Evolutionary conservation across 2,113 vertebrate species (phyloP).

Genomic region (Hiodon alosoides): DNA sequence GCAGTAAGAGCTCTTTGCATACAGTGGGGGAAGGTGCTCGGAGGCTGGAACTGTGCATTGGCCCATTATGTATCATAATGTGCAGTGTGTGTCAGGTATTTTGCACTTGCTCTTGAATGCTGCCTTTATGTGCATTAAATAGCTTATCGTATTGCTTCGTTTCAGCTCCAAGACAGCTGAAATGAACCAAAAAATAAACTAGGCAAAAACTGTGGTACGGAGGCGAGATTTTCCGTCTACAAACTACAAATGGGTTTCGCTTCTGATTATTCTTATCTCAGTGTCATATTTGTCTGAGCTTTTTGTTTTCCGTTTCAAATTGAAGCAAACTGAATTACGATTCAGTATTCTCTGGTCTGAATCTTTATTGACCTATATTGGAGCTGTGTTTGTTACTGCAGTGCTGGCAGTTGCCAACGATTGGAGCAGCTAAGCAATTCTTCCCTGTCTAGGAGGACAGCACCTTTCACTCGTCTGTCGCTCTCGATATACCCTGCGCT

Average conservation of each 20-base stretch:
- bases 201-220: too few relatives aligned
- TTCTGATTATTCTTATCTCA: too few relatives aligned
- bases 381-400: not conserved
- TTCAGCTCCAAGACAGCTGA: too few relatives aligned
- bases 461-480: not conserved
- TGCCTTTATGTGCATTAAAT: not conserved
- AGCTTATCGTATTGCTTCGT: too few relatives aligned
- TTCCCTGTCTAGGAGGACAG: not conserved
- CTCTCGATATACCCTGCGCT: not conserved
- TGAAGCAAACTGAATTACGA: too few relatives aligned
- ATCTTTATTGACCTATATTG: not conserved
- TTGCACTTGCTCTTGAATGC: not conserved
- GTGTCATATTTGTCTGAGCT: too few relatives aligned
- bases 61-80: not conserved
- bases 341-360: not conserved
- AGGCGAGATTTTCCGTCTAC: too few relatives aligned
- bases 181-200: too few relatives aligned
- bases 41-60: not conserved
- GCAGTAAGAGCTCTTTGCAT: not conserved
- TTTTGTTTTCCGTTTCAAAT: too few relatives aligned
- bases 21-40: not conserved
- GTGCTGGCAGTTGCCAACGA: not conserved
- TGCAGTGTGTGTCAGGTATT: not conserved
- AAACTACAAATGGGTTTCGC: too few relatives aligned
- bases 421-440: not conserved